A percentile compares a stretch with the other conserved stretches of the same genome.
Conservation (phyloP, 1,140 invertebrate species). For the Magallana gigas region DNA sequence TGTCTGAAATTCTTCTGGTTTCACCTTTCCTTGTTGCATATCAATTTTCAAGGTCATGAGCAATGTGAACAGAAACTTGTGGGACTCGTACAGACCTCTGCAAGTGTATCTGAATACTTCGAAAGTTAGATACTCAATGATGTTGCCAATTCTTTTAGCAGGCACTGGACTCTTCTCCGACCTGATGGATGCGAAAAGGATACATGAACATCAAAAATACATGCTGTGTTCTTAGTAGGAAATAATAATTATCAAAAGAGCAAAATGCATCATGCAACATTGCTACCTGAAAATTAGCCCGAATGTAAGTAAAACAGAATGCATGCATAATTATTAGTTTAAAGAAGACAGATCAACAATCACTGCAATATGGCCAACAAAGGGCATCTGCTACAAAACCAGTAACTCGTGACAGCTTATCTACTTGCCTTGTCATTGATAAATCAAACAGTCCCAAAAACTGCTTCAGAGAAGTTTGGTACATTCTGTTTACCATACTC, state of each 20-base stretch:
- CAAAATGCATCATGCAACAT: too few species aligned
- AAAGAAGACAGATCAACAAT: too few species aligned
- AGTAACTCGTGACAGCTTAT: too few species aligned
- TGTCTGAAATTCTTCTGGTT: constrained; percentile 94
- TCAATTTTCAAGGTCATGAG: constrained; percentile 97
- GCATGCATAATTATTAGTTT: too few species aligned
- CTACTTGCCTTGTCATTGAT: constrained; percentile 84
- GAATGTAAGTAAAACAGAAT: too few species aligned
- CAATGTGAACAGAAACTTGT: constrained; percentile 94
- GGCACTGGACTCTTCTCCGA: constrained; percentile 83
- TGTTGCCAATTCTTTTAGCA: constrained; percentile 92
- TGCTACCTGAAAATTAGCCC: too few species aligned
- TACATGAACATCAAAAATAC: not conserved
- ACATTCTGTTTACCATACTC: constrained; percentile 98
- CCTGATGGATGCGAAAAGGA: constrained; percentile 52
- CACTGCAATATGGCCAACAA: too few species aligned
- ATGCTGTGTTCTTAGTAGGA: too few species aligned
- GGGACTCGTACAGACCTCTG: constrained; percentile 93
- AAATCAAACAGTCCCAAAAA: constrained; percentile 95
- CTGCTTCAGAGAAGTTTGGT: constrained; percentile 96
- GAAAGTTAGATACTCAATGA: constrained; percentile 92
- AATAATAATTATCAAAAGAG: too few species aligned
- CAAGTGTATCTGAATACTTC: constrained; percentile 96
- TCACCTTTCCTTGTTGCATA: constrained; percentile 85
- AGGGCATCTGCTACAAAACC: too few species aligned